These are phyloP conservation scores for Sebastes iracundus DNA, from an alignment of 2,797 vertebrate species.

Conservation along the genomic window DNA sequence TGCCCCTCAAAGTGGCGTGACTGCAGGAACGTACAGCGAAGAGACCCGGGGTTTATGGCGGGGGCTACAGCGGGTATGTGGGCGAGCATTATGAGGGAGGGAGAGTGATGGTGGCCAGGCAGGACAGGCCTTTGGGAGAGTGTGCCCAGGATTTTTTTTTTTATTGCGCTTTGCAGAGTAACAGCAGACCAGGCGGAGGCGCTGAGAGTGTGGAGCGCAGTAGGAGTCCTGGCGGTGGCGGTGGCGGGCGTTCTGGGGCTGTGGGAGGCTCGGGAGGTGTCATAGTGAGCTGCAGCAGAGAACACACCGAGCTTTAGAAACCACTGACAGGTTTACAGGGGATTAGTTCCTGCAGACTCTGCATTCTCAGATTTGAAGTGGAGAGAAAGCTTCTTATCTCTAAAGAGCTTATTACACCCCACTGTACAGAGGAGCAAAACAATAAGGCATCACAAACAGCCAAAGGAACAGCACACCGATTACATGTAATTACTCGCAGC, in stretches of 20 bases:
- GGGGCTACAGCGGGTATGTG: conserved; percentile 46
- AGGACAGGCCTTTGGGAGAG: conserved; percentile 49
- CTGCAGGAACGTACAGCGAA: conserved; percentile 16
- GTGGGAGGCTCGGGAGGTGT: conserved; percentile 72
- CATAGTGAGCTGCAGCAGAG: conserved; percentile 69
- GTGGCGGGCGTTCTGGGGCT: conserved; percentile 48
- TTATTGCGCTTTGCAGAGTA: conserved; percentile 32
- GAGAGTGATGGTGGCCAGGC: conserved; percentile 40
- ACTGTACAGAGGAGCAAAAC: conserved; percentile 80
- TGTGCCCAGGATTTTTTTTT: conserved; percentile 47
- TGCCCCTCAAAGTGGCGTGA: conserved; percentile 14
- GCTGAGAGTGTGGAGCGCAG: conserved; percentile 59
- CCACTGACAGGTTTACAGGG: conserved; percentile 84
- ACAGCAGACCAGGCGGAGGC: conserved; percentile 70
- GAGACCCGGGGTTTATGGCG: conserved; percentile 2
- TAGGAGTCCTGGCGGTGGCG: conserved; percentile 60
- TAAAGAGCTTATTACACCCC: conserved; percentile 84
- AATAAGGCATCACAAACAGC: conserved; percentile 75
- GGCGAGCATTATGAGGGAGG: conserved; percentile 39
- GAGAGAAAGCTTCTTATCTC: conserved; percentile 85
- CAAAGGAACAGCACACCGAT: conserved; percentile 62
- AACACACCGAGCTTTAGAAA: conserved; percentile 76
- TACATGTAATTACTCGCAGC: conserved; percentile 55
- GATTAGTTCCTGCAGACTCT: conserved; percentile 88
- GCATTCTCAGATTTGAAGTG: conserved; percentile 86